Evolutionary conservation across 2,888 invertebrate genomes (phyloP).

Genomic region (Metallyticus violacea): DNA sequence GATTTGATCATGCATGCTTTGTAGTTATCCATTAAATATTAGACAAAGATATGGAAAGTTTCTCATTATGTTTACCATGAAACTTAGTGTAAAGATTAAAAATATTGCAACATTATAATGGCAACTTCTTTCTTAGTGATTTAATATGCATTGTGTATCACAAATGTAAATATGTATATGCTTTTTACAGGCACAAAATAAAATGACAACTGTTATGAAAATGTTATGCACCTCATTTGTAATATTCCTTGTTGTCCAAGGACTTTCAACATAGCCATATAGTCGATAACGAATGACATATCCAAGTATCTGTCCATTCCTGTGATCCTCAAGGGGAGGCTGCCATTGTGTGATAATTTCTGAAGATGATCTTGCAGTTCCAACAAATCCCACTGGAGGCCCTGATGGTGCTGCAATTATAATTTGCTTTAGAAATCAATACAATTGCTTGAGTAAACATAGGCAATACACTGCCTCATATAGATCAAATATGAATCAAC

Average conservation of each 20-base stretch:
- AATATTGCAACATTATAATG: no score
- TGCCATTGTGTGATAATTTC: conserved; percentile 98
- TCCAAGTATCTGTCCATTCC: conserved; percentile 92
- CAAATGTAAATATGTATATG: no score
- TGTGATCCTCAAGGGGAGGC: conserved; percentile 88
- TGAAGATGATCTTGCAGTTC: conserved; percentile 88
- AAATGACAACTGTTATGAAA: not conserved
- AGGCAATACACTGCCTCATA: not conserved
- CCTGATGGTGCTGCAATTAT: conserved; percentile 82
- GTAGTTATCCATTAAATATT: no score
- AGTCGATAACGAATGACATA: conserved; percentile 90
- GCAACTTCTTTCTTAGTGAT: no score
- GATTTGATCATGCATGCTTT: no score
- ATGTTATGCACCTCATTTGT: conserved; percentile 65
- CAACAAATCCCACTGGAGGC: conserved; percentile 91
- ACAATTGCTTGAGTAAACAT: not conserved
- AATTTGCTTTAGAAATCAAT: not conserved
- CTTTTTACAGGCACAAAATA: not conserved
- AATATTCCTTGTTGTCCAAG: conserved; percentile 89
- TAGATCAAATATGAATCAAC: not conserved
- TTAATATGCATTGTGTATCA: no score
- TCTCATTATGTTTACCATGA: no score
- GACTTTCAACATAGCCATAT: conserved; percentile 71
- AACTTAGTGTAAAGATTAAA: no score
- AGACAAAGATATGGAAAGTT: no score